Percentiles rank a stretch among this genome's conserved stretches.
Evolutionary conservation across 2,888 invertebrate species (phyloP).

Genomic region (Leucophenga montana): DNA sequence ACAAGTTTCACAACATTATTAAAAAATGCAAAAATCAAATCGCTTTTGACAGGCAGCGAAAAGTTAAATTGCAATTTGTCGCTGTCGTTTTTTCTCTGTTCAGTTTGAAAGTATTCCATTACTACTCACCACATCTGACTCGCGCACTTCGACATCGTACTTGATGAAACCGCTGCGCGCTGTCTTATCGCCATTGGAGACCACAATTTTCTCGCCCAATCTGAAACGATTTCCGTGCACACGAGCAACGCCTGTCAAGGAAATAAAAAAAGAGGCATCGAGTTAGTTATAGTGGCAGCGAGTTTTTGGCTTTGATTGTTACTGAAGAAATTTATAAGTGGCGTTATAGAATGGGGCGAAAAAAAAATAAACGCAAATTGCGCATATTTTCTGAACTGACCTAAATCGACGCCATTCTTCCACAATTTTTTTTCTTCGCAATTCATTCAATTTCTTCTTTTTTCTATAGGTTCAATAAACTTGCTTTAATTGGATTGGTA

Average conservation of each 20-base stretch:
- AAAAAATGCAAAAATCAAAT: constrained; percentile 25
- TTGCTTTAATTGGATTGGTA: constrained; percentile 17
- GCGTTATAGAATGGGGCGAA: neutral
- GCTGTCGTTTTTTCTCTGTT: neutral
- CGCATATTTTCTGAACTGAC: constrained; percentile 19
- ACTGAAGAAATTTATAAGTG: neutral
- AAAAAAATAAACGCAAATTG: constrained; percentile 26
- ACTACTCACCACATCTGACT: constrained; percentile 71
- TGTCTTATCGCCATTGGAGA: constrained; percentile 68
- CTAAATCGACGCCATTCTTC: constrained; percentile 18
- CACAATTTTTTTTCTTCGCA: neutral
- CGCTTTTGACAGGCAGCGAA: constrained; percentile 22
- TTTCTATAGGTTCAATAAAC: constrained; percentile 19
- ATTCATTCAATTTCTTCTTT: neutral
- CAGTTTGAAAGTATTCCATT: neutral
- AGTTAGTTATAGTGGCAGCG: constrained; percentile 25
- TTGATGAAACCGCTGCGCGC: constrained; percentile 66
- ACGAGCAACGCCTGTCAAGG: constrained; percentile 67
- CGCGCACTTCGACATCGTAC: constrained; percentile 73
- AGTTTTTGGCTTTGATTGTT: constrained; percentile 19
- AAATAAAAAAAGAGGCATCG: constrained; percentile 26
- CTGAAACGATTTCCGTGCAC: constrained; percentile 67
- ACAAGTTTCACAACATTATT: constrained; percentile 13
- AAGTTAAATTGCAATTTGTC: constrained; percentile 31
- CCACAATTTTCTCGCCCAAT: constrained; percentile 70